Conservation (phyloP, 2,113 vertebrate genomes). For the Podiceps cristatus region DNA sequence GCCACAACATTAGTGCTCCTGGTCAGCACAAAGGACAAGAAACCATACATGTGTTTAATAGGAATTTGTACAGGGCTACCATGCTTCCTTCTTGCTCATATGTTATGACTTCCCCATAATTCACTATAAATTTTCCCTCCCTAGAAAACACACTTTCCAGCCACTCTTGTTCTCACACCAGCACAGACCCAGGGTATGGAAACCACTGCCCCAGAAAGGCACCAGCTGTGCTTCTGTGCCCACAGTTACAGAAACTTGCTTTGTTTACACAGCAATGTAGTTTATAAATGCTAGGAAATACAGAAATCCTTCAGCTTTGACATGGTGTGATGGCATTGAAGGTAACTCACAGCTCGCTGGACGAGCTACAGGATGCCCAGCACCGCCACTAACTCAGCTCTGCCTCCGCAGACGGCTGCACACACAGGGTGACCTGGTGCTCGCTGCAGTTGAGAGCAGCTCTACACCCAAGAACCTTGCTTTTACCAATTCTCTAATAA, state of each 20-base stretch:
- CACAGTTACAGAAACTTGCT: neutral
- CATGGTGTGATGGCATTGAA: neutral
- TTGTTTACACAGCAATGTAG: neutral
- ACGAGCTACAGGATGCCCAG: neutral
- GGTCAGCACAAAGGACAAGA: neutral
- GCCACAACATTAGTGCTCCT: neutral
- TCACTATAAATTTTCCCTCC: neutral
- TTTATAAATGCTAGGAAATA: neutral
- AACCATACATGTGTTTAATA: neutral
- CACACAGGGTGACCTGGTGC: neutral
- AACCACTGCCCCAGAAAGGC: neutral
- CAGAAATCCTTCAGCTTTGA: neutral
- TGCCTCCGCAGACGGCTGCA: neutral
- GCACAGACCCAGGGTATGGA: neutral
- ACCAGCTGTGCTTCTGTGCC: neutral
- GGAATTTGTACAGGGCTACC: neutral
- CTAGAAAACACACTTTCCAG: neutral
- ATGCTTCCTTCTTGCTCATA: neutral
- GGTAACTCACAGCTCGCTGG: neutral
- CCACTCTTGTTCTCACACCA: neutral
- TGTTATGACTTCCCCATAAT: neutral
- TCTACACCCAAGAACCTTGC: neutral
- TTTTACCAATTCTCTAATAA: neutral
- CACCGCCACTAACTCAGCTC: neutral
- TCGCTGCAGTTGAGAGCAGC: neutral